Percentiles rank a stretch among this genome's conserved stretches.
These are phyloP conservation scores for Brachionus plicatilis DNA, from an alignment of 1,140 invertebrate genomes.

Conservation along the genomic window DNA sequence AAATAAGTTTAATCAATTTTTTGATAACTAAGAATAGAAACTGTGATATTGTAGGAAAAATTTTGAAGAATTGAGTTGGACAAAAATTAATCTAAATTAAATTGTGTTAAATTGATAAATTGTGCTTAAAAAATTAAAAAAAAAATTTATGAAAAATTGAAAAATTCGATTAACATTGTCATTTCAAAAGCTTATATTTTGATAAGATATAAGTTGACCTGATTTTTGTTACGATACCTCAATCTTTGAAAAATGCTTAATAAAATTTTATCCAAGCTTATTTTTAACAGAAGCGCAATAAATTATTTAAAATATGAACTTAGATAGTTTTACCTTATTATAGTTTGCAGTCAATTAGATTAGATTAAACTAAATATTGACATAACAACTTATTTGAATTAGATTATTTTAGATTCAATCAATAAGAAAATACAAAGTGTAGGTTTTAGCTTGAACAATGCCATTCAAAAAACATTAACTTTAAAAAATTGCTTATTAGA, in stretches of 20 bases:
- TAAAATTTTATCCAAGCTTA: neutral
- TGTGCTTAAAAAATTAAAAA: neutral
- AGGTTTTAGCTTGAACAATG: neutral
- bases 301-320: neutral
- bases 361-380: neutral
- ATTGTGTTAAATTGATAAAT: too few relatives aligned
- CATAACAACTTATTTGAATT: neutral
- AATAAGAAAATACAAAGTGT: neutral
- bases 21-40: too few relatives aligned
- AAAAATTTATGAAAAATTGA: neutral
- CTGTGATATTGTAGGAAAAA: too few relatives aligned
- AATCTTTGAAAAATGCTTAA: neutral
- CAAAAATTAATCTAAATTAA: too few relatives aligned
- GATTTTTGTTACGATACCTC: neutral
- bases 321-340: neutral
- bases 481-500: neutral
- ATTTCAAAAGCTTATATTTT: neutral
- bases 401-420: neutral
- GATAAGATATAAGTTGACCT: neutral
- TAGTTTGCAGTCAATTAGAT: neutral
- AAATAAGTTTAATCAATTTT: too few relatives aligned
- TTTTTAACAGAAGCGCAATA: neutral
- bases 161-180: neutral
- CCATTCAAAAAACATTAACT: neutral
- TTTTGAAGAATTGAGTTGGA: too few relatives aligned